phyloP scores from a whole-genome alignment of 2,797 vertebrate genomes.

The Sebastolobus altivelis region DNA sequence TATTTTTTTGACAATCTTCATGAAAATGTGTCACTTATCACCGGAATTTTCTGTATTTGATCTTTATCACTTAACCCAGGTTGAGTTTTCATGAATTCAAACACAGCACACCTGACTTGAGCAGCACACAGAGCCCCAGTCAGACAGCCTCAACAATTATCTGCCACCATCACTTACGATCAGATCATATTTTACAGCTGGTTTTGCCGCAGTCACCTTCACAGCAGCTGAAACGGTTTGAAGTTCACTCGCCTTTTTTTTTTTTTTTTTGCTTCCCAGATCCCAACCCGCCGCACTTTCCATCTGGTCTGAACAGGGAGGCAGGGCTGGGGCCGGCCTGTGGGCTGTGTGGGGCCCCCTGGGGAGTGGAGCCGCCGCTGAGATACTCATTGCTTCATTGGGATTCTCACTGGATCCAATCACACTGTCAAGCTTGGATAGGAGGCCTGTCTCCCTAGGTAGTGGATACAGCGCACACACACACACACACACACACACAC shows the following conservation, averaged over 20 bases:
- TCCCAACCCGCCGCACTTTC: slow-evolving; percentile 25
- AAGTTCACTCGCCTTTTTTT: slow-evolving; percentile 46
- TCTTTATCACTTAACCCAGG: not conserved
- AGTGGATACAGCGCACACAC: slow-evolving; percentile 18
- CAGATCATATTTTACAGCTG: slow-evolving; percentile 34
- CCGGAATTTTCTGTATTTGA: slow-evolving; percentile 4
- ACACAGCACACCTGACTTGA: slow-evolving; percentile 10
- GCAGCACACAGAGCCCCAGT: not conserved
- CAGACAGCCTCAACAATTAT: slow-evolving; percentile 43
- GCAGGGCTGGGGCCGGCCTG: slow-evolving; percentile 22
- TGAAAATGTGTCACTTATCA: slow-evolving; percentile 5
- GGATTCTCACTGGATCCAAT: slow-evolving; percentile 76
- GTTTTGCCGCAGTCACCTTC: slow-evolving; percentile 67
- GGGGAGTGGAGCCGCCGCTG: slow-evolving; percentile 38
- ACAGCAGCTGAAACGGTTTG: slow-evolving; percentile 47
- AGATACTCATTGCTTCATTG: slow-evolving; percentile 74
- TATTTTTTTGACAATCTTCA: not conserved
- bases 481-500: not conserved
- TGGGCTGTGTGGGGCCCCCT: slow-evolving; percentile 5
- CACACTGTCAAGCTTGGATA: slow-evolving; percentile 64
- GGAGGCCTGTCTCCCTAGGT: slow-evolving; percentile 53
- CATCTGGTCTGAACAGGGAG: slow-evolving; percentile 40
- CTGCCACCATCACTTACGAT: slow-evolving; percentile 38
- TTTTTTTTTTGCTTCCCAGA: slow-evolving; percentile 10
- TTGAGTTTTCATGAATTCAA: slow-evolving; percentile 14